A percentile compares a stretch with the other conserved stretches of the same genome.
These are phyloP conservation scores for Sericinus montela DNA, from an alignment of 2,888 invertebrate genomes.

Conservation along the genomic window DNA sequence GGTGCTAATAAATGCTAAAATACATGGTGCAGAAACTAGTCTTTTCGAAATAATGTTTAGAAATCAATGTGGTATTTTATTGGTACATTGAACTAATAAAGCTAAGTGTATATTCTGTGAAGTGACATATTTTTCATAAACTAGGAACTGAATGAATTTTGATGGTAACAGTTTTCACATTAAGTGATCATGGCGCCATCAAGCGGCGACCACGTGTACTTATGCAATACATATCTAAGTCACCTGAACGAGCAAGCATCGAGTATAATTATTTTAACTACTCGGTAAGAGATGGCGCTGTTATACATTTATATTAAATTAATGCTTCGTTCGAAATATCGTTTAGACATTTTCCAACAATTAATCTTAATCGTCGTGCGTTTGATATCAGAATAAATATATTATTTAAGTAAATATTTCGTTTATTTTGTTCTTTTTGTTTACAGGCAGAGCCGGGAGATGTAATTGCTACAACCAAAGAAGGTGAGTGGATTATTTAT, in stretches of 20 bases:
- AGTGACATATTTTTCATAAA: constrained; percentile 28
- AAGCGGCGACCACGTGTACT: constrained; percentile 77
- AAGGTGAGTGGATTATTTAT: constrained; percentile 78
- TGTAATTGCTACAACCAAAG: constrained; percentile 91
- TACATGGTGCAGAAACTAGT: constrained; percentile 10
- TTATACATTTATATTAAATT: background rate
- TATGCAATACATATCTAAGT: constrained; percentile 57
- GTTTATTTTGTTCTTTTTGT: constrained; percentile 30
- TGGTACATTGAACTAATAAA: background rate
- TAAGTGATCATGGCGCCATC: constrained; percentile 79
- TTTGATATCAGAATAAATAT: too few relatives aligned
- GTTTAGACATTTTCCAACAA: too few relatives aligned
- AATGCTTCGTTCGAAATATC: too few relatives aligned
- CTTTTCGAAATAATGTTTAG: constrained; percentile 12
- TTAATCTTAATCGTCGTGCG: too few relatives aligned
- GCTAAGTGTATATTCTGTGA: constrained; percentile 10
- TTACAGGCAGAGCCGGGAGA: constrained; percentile 86
- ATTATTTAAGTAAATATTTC: too few relatives aligned
- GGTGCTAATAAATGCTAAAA: constrained; percentile 19
- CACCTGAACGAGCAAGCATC: constrained; percentile 36
- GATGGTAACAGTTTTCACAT: constrained; percentile 85
- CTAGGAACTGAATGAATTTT: constrained; percentile 59
- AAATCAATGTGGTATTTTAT: constrained; percentile 4
- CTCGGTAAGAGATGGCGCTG: constrained; percentile 74
- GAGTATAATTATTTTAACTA: constrained; percentile 51